Base-by-base conservation (phyloP, 1,140 invertebrate genomes). In the Macrosteles quadrilineatus region DNA sequence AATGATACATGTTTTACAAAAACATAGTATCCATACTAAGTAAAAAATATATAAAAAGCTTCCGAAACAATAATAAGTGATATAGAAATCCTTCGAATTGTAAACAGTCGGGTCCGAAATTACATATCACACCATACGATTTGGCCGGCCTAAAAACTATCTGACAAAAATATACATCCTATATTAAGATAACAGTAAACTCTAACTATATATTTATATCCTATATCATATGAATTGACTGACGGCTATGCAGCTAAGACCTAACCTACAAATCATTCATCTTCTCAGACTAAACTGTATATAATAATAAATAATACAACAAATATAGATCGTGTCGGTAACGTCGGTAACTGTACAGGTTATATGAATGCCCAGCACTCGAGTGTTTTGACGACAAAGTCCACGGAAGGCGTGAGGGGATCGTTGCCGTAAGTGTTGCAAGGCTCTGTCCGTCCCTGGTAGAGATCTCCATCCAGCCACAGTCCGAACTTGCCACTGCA, bases 351-450 rank as follows among this genome's bases (percentile, higher is more conserved):
- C 55, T 59, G 55, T 59, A 59, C 55, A 59, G 21, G 78, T 87
- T 90, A 93, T 83, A 93, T 88, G 86, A 98, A 98, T 77, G 92
- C 93, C 96, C 96, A 98, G 80, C 94, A 96, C 85, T 98, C 96
- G 75, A 98, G 82, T 71, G 92, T 93, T 84, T 96, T 96, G 67
- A 99, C 92, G 71, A 96, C 89, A 85, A 99, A 99, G 83, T 99
- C 97, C 82, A 97, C 94, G 76, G 90, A 88, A 45, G 90, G 91
- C 69, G 94, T 92, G 55, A 99, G 84, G 45, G 94, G 89, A 77
- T 97, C 94, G 83, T 99, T 99, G 75, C 92, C 91, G 82, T 96
- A 99, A 19, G 98, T 99, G 78, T 91, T 91, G 85, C 97, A 99
- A 43, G 88, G 86, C 80, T 98, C 94, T 36, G 95, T 95, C 73